Percentiles rank a stretch among this genome's conserved stretches.
Evolutionary conservation across 2,113 vertebrate species (phyloP).

Genomic region (Brachionichthys hirsutus): DNA sequence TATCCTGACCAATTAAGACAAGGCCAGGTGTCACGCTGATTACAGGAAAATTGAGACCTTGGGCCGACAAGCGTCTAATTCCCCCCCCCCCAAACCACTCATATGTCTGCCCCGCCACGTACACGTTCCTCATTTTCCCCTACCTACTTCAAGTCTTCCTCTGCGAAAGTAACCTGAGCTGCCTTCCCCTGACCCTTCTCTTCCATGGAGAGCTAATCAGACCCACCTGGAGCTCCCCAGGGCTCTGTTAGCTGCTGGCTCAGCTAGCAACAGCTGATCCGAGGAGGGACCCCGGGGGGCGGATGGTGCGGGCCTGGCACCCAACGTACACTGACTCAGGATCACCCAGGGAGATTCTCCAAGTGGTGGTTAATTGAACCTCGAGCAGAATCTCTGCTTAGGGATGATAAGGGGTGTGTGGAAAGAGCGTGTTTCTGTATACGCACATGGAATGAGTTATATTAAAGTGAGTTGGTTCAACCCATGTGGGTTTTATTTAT

Average conservation of each 20-base stretch:
- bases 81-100: slow-evolving; percentile 52
- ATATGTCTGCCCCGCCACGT: slow-evolving; percentile 42
- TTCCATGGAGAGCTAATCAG: slow-evolving; percentile 75
- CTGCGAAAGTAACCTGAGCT: slow-evolving; percentile 61
- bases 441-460: slow-evolving; percentile 15
- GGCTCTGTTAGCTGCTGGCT: slow-evolving; percentile 68
- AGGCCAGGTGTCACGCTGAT: slow-evolving; percentile 76
- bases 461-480: neutral
- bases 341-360: slow-evolving; percentile 49
- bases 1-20: slow-evolving; percentile 75
- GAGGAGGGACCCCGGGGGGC: slow-evolving; percentile 51
- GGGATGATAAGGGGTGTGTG: slow-evolving; percentile 4
- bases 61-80: slow-evolving; percentile 67
- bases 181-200: slow-evolving; percentile 72
- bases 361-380: slow-evolving; percentile 56
- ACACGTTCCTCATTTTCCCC: slow-evolving; percentile 16
- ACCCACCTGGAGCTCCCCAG: slow-evolving; percentile 71
- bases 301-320: slow-evolving; percentile 46
- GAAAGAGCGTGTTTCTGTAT: slow-evolving; percentile 3
- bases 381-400: slow-evolving; percentile 38
- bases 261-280: slow-evolving; percentile 74
- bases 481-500: neutral
- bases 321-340: slow-evolving; percentile 48
- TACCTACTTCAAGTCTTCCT: slow-evolving; percentile 15
- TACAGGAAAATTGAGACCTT: slow-evolving; percentile 69